Evolutionary conservation across 1,140 invertebrate genomes (phyloP), one percentile per base, ranked within the genome.

Genomic region (Metopolophium dirhodum): DNA sequence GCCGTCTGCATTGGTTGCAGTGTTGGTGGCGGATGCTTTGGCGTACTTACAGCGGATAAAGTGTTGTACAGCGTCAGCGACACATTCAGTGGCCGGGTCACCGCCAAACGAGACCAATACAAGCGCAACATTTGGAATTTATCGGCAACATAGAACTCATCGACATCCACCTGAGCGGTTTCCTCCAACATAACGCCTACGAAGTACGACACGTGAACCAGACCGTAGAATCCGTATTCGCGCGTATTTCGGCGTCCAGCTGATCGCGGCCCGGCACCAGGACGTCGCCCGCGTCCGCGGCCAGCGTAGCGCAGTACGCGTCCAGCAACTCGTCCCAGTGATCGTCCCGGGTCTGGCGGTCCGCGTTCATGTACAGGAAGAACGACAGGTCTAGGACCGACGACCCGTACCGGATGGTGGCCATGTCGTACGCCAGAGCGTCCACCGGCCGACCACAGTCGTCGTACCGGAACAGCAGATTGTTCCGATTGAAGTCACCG

Each of bases 401-500:
- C 18, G 95, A 95, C 0, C 94, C 94, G 89, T 95, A 95, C 57
- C 90, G 93, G 0, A 95, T 54, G 26, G 94, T 88, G 9, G 95
- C 95, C 61, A 96, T 95, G 93, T 96, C 96, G 35, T 96, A 94
- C 7, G 96, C 89, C 83, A 95, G 95, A 0, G 95, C 94, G 26
- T 94, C 94, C 0, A 95, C 54, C 2, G 95, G 90, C 14, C 94
- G 49, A 0, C 91, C 94, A 14, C 94, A 41, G 9, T 94, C 92
- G 20, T 91, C 89, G 86, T 94, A 94, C 49, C 82, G 89, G 86
- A 94, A 94, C 47, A 96, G 90, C 18, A 95, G 94, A 87, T 96
- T 96, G 93, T 95, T 95, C 7, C 94, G 93, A 7, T 95, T 95
- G 41, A 95, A 95, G 94, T 96, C 95, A 7, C 95, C 95, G 93